Evolutionary conservation across 2,797 vertebrate genomes (phyloP).

Genomic region (Pogoniulus pusillus): DNA sequence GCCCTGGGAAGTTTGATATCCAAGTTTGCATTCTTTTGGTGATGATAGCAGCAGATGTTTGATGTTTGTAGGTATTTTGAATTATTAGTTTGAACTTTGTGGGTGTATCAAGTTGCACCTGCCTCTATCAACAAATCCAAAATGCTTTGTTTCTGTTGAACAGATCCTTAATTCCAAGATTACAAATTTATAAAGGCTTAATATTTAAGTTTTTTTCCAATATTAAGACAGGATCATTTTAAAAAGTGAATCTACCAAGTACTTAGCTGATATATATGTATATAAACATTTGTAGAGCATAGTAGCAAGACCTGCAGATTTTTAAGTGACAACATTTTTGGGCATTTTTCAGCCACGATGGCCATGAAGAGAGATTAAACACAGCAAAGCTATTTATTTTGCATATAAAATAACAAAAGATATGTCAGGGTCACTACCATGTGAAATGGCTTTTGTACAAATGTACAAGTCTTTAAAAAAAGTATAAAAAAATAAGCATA

Average conservation of each 20-base stretch:
- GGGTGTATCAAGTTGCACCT: background rate
- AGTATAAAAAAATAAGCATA: background rate
- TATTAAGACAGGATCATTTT: background rate
- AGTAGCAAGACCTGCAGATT: background rate
- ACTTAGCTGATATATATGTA: background rate
- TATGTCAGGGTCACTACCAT: background rate
- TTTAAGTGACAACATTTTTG: background rate
- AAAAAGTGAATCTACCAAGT: background rate
- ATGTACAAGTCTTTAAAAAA: background rate
- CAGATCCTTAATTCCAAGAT: background rate
- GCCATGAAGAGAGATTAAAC: background rate
- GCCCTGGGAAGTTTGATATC: background rate
- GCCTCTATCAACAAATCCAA: slow-evolving; percentile 23
- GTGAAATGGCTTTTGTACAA: background rate
- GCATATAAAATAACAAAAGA: background rate
- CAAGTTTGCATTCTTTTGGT: slow-evolving; percentile 43
- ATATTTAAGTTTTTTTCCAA: background rate
- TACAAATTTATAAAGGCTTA: background rate
- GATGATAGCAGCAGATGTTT: background rate
- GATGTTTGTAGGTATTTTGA: slow-evolving; percentile 32
- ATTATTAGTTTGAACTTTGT: slow-evolving; percentile 1
- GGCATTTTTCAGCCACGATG: background rate
- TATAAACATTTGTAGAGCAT: background rate
- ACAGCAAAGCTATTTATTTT: background rate
- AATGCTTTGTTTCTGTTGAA: background rate